Evolutionary conservation across 2,797 vertebrate species (phyloP), one percentile per base, ranked within the genome.

Genomic region (Karalla daura): DNA sequence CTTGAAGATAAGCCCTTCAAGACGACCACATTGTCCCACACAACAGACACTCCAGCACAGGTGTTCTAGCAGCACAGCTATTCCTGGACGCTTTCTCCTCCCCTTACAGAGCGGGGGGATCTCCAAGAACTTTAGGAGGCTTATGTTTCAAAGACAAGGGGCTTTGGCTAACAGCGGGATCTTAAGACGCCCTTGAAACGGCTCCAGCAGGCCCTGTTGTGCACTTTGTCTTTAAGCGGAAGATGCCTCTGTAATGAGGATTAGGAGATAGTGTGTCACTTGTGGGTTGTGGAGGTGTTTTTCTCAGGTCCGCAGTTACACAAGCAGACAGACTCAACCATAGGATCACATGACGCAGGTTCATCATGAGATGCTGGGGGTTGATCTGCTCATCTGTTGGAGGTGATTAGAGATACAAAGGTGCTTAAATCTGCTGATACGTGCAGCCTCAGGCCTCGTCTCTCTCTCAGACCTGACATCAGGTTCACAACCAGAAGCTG

Each of bases 61-160:
- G 89, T 91, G 90, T 65, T 81, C 66, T 47, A 77, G 76, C 81
- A 63, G 74, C 12, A 18, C 3, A 47, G 73, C 78, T 90, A 89
- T 88, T 89, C 72, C 75, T 79, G 78, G 78, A 83, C 11, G 65
- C 69, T 83, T 87, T 86, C 87, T 84, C 84, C 88, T 74, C 83
- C 81, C 65, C 74, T 87, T 68, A 82, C 74, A 80, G 83, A 78
- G 76, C 36, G 78, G 65, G 86, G 86, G 87, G 80, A 81, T 88
- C 83, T 86, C 78, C 78, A 45, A 72, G 84, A 89, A 86, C 84
- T 86, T 88, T 83, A 78, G 73, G 52, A 69, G 87, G 88, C 86
- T 92, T 86, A 85, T 63, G 87, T 92, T 91, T 91, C 92, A 93
- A 91, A 93, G 87, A 91, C 90, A 88, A 86, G 88, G 82, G 84